Evolutionary conservation across 2,113 vertebrate genomes (phyloP).

Genomic region (Pelusios castaneus): DNA sequence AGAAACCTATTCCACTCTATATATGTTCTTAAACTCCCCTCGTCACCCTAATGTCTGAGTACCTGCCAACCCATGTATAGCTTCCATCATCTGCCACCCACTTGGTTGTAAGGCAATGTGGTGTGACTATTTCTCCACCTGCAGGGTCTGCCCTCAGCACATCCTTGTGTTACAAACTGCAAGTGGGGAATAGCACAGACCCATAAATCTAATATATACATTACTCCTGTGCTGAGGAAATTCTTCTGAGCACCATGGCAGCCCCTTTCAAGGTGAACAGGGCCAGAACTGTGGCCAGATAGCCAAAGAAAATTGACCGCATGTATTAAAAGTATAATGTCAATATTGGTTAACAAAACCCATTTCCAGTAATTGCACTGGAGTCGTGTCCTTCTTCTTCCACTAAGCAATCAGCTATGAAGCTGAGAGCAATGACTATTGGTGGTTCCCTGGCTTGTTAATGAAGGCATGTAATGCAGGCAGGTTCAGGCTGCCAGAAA

Average conservation of each 20-base stretch:
- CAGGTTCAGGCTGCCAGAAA: background rate
- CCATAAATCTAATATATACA: rapidly evolving
- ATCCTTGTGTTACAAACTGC: background rate
- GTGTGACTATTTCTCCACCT: no score
- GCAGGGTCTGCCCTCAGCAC: background rate
- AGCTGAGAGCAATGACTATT: background rate
- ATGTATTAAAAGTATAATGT: background rate
- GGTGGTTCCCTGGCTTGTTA: background rate
- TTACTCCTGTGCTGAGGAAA: background rate
- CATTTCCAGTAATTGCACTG: background rate
- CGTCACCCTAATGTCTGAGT: background rate
- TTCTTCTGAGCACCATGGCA: background rate
- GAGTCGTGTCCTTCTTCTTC: background rate
- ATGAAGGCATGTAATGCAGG: background rate
- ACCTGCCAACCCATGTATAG: rapidly evolving
- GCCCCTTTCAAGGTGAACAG: background rate
- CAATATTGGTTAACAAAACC: background rate
- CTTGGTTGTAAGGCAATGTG: background rate
- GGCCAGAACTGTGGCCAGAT: background rate
- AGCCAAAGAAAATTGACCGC: background rate
- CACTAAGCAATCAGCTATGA: background rate
- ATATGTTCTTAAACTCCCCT: no score
- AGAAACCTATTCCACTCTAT: rapidly evolving
- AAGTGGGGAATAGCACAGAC: background rate
- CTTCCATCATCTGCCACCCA: background rate